phyloP scores from a whole-genome alignment of 37 sponge, comb jelly and placozoan species.

The Hexactinellida sp. region DNA sequence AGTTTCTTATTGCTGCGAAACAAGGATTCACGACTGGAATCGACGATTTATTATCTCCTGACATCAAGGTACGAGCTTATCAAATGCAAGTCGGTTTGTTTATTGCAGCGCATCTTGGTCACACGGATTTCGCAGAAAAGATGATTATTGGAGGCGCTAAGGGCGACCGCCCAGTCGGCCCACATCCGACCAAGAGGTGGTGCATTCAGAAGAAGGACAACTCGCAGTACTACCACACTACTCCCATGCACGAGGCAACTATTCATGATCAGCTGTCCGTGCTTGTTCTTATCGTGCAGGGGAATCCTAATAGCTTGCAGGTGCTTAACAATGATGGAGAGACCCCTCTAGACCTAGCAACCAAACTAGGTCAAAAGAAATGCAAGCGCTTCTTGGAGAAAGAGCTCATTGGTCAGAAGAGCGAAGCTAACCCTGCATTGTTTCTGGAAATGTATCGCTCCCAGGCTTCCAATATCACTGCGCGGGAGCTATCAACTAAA shows the following conservation, averaged over 20 bases:
- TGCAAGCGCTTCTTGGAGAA: conserved; percentile 12
- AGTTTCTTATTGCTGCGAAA: conserved; percentile 16
- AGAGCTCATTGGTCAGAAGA: conserved; percentile 12
- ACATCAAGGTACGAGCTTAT: background rate
- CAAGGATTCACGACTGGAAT: background rate
- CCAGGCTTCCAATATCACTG: background rate
- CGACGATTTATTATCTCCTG: background rate
- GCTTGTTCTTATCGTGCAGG: conserved; percentile 7
- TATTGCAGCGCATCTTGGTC: conserved; percentile 20
- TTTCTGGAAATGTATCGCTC: background rate
- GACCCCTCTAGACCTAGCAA: conserved; percentile 16
- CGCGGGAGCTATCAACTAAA: background rate
- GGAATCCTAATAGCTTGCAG: background rate
- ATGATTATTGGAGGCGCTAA: conserved; percentile 20
- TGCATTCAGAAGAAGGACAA: background rate
- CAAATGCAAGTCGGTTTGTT: conserved; percentile 8
- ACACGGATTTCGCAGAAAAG: conserved; percentile 22
- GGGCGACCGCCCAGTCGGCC: conserved; percentile 20
- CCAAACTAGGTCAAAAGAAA: background rate
- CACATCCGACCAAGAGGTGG: conserved; percentile 19
- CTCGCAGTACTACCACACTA: background rate
- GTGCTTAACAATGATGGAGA: background rate
- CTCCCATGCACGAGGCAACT: conserved; percentile 19
- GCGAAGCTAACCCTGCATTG: background rate
- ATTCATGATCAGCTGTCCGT: background rate